phyloP scores from a whole-genome alignment of 2,888 invertebrate genomes.

The Ariolimax columbianus region DNA sequence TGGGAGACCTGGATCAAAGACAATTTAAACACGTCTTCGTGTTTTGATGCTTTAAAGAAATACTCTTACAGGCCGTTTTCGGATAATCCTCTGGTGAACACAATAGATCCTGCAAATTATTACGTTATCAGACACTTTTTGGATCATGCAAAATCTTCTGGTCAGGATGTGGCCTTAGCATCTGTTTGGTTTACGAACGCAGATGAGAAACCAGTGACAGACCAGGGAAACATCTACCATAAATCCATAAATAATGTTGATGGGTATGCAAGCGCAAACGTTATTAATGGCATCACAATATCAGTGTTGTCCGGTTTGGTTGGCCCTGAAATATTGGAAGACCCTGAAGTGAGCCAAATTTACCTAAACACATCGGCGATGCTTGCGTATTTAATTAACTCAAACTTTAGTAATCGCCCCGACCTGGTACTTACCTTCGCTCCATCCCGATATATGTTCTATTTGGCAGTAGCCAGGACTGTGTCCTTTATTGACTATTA shows the following conservation, averaged over 20 bases:
- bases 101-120: constrained; percentile 70
- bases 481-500: not conserved
- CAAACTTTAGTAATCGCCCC: not conserved
- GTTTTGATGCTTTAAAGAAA: constrained; percentile 66
- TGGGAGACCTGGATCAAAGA: not conserved
- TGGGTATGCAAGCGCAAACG: constrained; percentile 67
- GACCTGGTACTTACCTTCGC: not conserved
- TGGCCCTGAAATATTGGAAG: constrained; percentile 60
- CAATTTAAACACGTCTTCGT: constrained; percentile 13
- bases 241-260: constrained; percentile 66
- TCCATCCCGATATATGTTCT: not conserved
- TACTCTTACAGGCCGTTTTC: constrained; percentile 70
- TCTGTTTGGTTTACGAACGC: constrained; percentile 64
- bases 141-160: constrained; percentile 58
- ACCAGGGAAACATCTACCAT: not conserved
- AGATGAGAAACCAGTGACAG: not conserved
- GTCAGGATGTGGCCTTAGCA: constrained; percentile 65
- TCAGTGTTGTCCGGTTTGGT: constrained; percentile 63
- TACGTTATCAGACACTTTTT: constrained; percentile 68
- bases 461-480: not conserved
- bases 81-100: constrained; percentile 58
- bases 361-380: not conserved
- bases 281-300: constrained; percentile 66
- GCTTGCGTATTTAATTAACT: not conserved
- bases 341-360: constrained; percentile 30